A percentile compares a stretch with the other conserved stretches of the same genome.
Evolutionary conservation across 1,140 invertebrate genomes (phyloP).

Genomic region (Lamellibrachia luymesi): DNA sequence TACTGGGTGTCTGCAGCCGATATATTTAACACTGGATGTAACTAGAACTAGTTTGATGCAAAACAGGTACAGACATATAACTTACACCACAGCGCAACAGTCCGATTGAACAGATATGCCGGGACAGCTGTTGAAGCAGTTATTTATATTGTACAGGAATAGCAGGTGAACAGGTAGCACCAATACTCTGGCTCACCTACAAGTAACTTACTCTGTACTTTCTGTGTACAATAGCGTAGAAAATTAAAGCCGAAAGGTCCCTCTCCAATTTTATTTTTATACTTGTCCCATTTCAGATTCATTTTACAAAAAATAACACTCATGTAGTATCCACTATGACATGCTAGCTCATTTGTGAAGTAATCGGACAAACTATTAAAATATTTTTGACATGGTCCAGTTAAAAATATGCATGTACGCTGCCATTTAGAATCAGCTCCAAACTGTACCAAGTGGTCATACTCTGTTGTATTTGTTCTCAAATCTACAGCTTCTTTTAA

Average conservation of each 20-base stretch:
- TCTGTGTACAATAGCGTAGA: background rate
- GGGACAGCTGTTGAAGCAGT: background rate
- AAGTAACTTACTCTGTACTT: background rate
- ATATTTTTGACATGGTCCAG: no score
- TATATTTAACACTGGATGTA: background rate
- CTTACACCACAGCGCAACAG: background rate
- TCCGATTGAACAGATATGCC: background rate
- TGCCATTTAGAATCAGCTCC: background rate
- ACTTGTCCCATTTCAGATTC: no score
- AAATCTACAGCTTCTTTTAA: no score
- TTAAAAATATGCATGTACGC: background rate
- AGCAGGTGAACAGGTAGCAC: background rate
- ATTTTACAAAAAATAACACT: no score
- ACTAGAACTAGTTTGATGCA: background rate
- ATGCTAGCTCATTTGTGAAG: no score
- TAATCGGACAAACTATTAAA: no score
- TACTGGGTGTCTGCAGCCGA: no score
- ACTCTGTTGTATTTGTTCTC: no score
- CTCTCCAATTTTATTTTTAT: no score
- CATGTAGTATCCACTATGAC: no score
- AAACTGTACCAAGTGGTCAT: no score
- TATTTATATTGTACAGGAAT: background rate
- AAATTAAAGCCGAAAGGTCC: no score
- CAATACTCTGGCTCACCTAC: background rate
- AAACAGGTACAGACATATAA: background rate